Evolutionary conservation across 2,113 vertebrate species (phyloP).

Genomic region (Boleophthalmus pectinirostris): DNA sequence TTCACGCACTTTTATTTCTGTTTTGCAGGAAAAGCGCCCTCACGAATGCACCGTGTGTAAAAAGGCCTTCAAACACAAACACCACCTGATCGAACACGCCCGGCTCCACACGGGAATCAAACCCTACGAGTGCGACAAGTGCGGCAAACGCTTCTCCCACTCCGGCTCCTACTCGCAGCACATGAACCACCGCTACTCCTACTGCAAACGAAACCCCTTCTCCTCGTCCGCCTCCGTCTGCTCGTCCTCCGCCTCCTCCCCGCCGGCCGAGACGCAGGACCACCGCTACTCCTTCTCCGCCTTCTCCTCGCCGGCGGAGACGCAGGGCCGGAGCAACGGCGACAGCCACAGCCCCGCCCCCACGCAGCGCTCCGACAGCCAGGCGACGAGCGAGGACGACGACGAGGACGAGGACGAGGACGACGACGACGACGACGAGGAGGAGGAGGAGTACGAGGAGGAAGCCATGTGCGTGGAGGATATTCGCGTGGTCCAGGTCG

Average conservation of each 20-base stretch:
- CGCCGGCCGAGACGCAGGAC: background rate
- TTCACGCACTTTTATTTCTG: no score
- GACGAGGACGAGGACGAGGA: conserved; percentile 92
- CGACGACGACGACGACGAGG: conserved; percentile 91
- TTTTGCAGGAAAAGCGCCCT: conserved; percentile 88
- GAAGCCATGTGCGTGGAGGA: conserved; percentile 77
- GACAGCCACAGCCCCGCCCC: conserved; percentile 17
- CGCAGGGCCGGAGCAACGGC: conserved; percentile 20
- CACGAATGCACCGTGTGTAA: conserved; percentile 94
- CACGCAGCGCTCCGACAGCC: no score
- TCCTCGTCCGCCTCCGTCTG: conserved; percentile 60
- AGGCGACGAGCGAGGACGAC: conserved; percentile 78
- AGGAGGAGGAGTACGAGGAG: conserved; percentile 80
- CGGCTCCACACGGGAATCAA: conserved; percentile 97
- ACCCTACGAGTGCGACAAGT: conserved; percentile 98
- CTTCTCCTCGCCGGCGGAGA: background rate
- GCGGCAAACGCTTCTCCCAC: conserved; percentile 96
- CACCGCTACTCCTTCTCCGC: background rate
- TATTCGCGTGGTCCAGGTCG: conserved; percentile 77
- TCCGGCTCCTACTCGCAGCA: conserved; percentile 97
- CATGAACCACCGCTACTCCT: conserved; percentile 99
- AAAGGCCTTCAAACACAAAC: conserved; percentile 99
- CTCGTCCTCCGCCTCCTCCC: conserved; percentile 46
- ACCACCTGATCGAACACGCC: conserved; percentile 97
- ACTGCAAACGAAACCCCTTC: conserved; percentile 90